Evolutionary conservation across 2,113 vertebrate species (phyloP).

Genomic region (Merops nubicus): DNA sequence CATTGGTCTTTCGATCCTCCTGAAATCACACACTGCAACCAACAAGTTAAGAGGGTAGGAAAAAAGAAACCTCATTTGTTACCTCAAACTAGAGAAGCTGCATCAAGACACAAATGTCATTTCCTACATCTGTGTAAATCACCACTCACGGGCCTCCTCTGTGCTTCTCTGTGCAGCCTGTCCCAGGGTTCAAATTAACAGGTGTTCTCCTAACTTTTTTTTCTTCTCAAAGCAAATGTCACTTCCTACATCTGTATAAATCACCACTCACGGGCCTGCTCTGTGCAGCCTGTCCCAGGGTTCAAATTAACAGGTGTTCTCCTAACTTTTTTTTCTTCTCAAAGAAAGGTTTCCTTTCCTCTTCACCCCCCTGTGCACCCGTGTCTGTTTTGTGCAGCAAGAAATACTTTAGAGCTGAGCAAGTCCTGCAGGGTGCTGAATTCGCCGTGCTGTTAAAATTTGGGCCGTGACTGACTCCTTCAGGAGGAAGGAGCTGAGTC

Average conservation of each 20-base stretch:
- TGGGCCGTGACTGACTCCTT: not conserved
- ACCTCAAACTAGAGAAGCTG: not conserved
- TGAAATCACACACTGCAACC: not conserved
- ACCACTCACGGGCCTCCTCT: not conserved
- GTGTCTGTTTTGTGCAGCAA: accelerated
- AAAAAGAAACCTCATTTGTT: not conserved
- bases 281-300: not conserved
- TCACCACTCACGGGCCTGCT: not conserved
- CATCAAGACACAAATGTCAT: not conserved
- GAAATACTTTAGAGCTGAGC: not conserved
- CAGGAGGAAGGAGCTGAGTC: not conserved
- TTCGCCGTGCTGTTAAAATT: not conserved
- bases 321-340: not conserved
- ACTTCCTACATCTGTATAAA: not conserved
- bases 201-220: not conserved
- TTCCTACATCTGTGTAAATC: not conserved
- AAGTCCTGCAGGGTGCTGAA: not conserved
- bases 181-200: not conserved
- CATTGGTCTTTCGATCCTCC: not conserved
- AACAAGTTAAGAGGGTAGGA: not conserved
- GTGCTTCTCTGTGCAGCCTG: not conserved
- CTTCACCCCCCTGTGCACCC: not conserved
- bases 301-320: not conserved
- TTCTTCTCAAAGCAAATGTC: not conserved
- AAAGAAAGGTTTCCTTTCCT: not conserved